Evolutionary conservation across 1,140 invertebrate species (phyloP).

Genomic region (Ips nitidus): DNA sequence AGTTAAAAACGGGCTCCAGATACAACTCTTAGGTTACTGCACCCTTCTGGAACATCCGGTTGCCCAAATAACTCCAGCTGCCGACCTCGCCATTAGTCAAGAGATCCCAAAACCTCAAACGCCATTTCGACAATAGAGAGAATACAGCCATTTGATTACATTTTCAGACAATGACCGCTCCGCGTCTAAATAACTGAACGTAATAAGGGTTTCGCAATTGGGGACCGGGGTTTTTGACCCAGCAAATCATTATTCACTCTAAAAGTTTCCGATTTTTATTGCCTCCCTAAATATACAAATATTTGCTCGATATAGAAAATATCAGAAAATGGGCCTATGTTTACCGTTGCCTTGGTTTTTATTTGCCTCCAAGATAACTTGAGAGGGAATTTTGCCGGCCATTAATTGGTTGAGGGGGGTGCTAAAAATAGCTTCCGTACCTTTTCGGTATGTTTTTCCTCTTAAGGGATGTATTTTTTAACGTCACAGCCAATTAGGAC

Average conservation of each 20-base stretch:
- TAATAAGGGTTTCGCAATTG: neutral
- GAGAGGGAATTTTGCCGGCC: neutral
- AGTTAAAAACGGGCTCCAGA: no score
- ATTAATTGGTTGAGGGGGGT: no score
- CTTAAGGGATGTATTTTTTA: no score
- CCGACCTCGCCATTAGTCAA: slow-evolving; percentile 2
- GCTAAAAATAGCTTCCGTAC: no score
- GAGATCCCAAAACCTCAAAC: slow-evolving; percentile 2
- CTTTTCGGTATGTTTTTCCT: no score
- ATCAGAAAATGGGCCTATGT: neutral
- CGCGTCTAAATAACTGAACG: neutral
- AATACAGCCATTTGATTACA: neutral
- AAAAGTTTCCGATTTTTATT: no score
- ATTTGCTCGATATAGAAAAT: neutral
- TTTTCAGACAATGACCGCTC: slow-evolving; percentile 1
- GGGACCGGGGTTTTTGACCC: neutral
- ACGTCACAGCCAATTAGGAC: no score
- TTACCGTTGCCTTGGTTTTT: slow-evolving; percentile 4
- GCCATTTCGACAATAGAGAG: neutral
- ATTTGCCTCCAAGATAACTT: slow-evolving; percentile 1
- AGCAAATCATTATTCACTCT: no score
- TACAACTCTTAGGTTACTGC: neutral
- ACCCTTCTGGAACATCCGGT: slow-evolving; percentile 1
- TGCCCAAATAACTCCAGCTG: neutral
- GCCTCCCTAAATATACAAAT: neutral